Evolutionary conservation across 2,888 invertebrate genomes (phyloP).

Genomic region (Quadroppia sp.): DNA sequence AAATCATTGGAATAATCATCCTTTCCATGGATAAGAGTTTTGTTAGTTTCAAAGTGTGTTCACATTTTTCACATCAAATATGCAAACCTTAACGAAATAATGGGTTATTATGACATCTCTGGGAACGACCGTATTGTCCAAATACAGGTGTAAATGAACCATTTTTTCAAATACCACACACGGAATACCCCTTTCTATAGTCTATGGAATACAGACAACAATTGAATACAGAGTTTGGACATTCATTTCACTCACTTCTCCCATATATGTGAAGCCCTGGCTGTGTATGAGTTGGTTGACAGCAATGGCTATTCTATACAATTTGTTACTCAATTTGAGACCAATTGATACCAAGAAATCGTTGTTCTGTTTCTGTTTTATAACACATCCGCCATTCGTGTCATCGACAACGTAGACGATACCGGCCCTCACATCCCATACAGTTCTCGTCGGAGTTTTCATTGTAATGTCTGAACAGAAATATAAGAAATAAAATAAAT

Average conservation of each 20-base stretch:
- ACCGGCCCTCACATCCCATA: conserved; percentile 9
- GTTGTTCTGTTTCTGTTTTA: not conserved
- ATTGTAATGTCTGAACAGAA: not conserved
- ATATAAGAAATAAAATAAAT: too few relatives aligned
- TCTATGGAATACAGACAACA: too few relatives aligned
- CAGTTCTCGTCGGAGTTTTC: not conserved
- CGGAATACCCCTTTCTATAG: not conserved
- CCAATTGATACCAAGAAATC: not conserved
- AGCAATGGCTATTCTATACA: not conserved
- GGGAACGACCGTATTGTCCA: not conserved
- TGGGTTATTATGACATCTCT: not conserved
- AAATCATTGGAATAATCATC: not conserved
- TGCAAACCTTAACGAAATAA: not conserved
- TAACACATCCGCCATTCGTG: not conserved
- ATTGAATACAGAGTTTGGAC: too few relatives aligned
- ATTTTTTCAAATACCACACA: not conserved
- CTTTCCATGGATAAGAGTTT: not conserved
- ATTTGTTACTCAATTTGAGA: not conserved
- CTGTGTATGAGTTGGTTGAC: not conserved
- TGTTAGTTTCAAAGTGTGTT: not conserved
- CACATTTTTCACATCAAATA: not conserved
- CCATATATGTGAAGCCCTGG: not conserved
- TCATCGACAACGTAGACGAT: not conserved
- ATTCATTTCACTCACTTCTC: not conserved
- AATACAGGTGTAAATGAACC: not conserved